Evolutionary conservation across 2,888 invertebrate genomes (phyloP).

Genomic region (Agrilus biguttatus): DNA sequence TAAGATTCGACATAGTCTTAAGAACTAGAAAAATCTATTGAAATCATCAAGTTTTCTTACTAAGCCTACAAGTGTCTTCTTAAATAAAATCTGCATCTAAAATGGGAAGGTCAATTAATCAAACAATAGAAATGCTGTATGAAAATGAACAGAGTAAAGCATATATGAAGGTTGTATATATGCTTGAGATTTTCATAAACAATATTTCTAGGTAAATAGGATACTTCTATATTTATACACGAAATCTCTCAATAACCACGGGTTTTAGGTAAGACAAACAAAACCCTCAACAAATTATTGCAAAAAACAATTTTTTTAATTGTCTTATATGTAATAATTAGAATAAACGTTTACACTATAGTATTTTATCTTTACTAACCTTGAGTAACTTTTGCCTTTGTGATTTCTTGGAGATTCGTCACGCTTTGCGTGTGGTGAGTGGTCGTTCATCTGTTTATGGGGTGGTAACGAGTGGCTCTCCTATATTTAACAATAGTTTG

Average conservation of each 20-base stretch:
- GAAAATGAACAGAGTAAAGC: constrained; percentile 5
- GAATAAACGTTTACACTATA: too few species aligned
- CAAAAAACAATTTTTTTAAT: too few species aligned
- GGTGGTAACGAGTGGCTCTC: constrained; percentile 23
- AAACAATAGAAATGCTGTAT: not conserved
- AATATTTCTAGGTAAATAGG: constrained; percentile 10
- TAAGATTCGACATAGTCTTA: too few species aligned
- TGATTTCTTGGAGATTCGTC: constrained; percentile 29
- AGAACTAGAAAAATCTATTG: too few species aligned
- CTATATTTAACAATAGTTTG: constrained; percentile 13
- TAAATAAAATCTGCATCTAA: too few species aligned
- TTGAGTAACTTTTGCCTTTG: constrained; percentile 29
- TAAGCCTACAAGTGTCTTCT: too few species aligned
- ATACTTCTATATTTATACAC: constrained; percentile 5
- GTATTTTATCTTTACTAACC: constrained; percentile 16
- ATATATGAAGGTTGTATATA: constrained; percentile 3
- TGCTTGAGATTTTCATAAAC: constrained; percentile 6
- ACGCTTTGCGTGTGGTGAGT: constrained; percentile 26
- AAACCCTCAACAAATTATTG: too few species aligned
- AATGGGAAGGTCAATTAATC: too few species aligned
- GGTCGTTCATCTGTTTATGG: constrained; percentile 23
- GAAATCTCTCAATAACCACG: constrained; percentile 11
- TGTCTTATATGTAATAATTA: too few species aligned
- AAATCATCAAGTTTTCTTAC: too few species aligned
- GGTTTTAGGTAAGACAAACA: not conserved